Conservation (phyloP, 1,140 invertebrate genomes). For the Drosophila arizonae region DNA sequence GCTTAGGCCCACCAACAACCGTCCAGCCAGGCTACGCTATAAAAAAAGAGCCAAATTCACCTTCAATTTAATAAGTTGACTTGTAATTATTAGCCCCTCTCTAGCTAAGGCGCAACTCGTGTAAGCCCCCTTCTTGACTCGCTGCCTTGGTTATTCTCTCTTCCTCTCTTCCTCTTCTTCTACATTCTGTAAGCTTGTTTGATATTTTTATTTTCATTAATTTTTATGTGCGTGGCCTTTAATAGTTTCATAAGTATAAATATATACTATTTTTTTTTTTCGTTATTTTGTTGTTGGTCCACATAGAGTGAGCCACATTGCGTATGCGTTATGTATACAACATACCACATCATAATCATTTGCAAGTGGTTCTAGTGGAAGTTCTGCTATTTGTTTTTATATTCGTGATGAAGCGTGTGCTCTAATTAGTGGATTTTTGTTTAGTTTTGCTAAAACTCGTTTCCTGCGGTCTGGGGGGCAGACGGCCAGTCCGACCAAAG, state of each 20-base stretch:
- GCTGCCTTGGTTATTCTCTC: not conserved
- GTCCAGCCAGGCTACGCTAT: not conserved
- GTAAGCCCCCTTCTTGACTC: slow-evolving; percentile 5
- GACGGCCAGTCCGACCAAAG: not conserved
- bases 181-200: not conserved
- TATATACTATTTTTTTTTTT: slow-evolving; percentile 21
- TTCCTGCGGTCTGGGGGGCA: not conserved
- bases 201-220: slow-evolving; percentile 27
- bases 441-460: slow-evolving; percentile 65
- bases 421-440: slow-evolving; percentile 70
- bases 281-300: slow-evolving; percentile 13
- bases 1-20: not conserved
- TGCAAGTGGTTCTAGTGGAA: slow-evolving; percentile 3
- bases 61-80: slow-evolving; percentile 70
- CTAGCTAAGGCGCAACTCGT: not conserved
- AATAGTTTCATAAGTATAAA: slow-evolving; percentile 42
- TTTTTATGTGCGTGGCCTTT: slow-evolving; percentile 56
- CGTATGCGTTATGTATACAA: slow-evolving; percentile 56
- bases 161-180: not conserved
- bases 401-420: slow-evolving; percentile 43
- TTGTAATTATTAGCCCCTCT: slow-evolving; percentile 35
- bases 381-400: slow-evolving; percentile 20
- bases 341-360: slow-evolving; percentile 34
- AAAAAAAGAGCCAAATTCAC: slow-evolving; percentile 56
- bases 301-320: slow-evolving; percentile 49